phyloP scores from a whole-genome alignment of 2,888 invertebrate genomes.

The Lycocerus yunnanus region DNA sequence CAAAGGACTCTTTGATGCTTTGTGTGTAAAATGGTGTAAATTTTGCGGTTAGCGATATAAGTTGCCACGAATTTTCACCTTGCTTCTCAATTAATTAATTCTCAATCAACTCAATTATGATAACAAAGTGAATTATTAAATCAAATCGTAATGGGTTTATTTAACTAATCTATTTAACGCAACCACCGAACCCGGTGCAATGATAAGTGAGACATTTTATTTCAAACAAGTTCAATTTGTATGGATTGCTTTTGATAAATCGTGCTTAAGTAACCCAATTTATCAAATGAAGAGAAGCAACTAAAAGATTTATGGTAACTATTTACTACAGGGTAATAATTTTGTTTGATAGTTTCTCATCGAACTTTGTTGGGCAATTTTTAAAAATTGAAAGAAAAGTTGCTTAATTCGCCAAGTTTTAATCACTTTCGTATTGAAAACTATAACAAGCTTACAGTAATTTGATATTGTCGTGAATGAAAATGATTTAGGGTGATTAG shows the following conservation, averaged over 20 bases:
- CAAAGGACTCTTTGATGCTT: background rate
- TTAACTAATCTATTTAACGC: background rate
- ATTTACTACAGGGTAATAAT: background rate
- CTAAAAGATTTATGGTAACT: background rate
- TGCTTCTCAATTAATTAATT: background rate
- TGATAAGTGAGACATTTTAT: background rate
- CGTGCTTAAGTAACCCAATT: background rate
- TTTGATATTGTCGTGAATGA: slow-evolving; percentile 9
- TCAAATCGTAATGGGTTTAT: background rate
- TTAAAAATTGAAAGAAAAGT: background rate
- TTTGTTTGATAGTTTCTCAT: background rate
- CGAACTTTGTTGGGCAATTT: background rate
- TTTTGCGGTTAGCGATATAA: background rate
- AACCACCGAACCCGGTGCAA: background rate
- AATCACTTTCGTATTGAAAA: background rate
- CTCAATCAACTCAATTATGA: background rate
- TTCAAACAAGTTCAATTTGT: background rate
- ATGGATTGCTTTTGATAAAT: background rate
- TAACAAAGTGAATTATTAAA: background rate
- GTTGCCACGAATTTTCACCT: background rate
- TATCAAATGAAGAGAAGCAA: background rate
- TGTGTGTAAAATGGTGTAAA: background rate
- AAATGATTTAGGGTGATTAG: slow-evolving; percentile 29
- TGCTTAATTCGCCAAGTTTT: background rate
- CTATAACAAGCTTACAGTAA: background rate